A percentile compares a stretch with the other conserved stretches of the same genome.
These are phyloP conservation scores for Labia minor DNA, from an alignment of 2,888 invertebrate genomes.

Conservation along the genomic window DNA sequence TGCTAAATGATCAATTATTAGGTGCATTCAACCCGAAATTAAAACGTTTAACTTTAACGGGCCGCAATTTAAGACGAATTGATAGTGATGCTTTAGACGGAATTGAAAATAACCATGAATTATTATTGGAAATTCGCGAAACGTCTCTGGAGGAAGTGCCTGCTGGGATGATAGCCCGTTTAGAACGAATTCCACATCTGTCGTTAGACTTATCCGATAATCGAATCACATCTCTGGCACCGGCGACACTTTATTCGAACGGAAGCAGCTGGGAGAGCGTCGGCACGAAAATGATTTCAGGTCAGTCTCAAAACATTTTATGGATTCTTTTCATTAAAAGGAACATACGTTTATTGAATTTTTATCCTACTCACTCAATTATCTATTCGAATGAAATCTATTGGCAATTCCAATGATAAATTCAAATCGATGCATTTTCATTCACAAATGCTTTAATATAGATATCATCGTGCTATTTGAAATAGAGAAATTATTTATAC, in stretches of 20 bases:
- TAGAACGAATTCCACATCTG: constrained; percentile 31
- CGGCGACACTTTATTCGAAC: constrained; percentile 32
- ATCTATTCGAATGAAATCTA: too few species aligned
- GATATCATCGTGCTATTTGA: too few species aligned
- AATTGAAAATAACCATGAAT: constrained; percentile 32
- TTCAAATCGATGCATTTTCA: too few species aligned
- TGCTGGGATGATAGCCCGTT: constrained; percentile 26
- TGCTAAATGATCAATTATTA: constrained; percentile 34
- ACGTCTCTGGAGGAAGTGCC: constrained; percentile 31
- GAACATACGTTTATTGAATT: background rate
- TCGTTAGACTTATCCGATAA: constrained; percentile 35
- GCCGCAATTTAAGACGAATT: constrained; percentile 32
- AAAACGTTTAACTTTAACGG: constrained; percentile 34
- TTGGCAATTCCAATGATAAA: too few species aligned
- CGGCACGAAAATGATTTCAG: constrained; percentile 32
- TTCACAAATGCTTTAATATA: too few species aligned
- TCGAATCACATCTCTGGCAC: constrained; percentile 32
- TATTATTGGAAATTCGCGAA: constrained; percentile 31
- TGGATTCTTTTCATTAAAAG: background rate
- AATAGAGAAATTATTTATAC: too few species aligned
- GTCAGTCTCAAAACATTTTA: constrained; percentile 25
- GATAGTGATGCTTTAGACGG: constrained; percentile 33
- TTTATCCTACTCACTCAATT: background rate
- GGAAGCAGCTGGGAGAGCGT: constrained; percentile 31
- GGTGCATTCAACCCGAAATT: constrained; percentile 35